Evolutionary conservation across 2,113 vertebrate genomes (phyloP).

Genomic region (Ivindomyrus marchei): DNA sequence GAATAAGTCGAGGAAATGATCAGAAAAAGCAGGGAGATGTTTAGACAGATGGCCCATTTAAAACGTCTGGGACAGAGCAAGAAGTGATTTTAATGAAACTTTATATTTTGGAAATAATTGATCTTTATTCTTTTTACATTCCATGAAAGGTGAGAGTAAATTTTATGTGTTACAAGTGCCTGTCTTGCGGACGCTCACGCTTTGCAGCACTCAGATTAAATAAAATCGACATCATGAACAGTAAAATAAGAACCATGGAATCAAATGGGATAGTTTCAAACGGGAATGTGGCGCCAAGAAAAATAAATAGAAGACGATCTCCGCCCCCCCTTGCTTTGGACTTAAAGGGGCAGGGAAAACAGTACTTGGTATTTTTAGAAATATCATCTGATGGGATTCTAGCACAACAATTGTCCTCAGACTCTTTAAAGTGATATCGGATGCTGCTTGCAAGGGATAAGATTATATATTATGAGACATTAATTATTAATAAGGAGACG

Average conservation of each 20-base stretch:
- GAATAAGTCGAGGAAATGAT: slow-evolving; percentile 99
- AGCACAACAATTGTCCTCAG: slow-evolving; percentile 58
- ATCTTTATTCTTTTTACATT: slow-evolving; percentile 69
- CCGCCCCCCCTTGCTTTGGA: slow-evolving; percentile 45
- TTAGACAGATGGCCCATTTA: slow-evolving; percentile 99
- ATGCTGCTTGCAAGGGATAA: slow-evolving; percentile 63
- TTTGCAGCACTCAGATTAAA: slow-evolving; percentile 69
- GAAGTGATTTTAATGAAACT: slow-evolving; percentile 96
- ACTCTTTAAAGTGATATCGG: slow-evolving; percentile 68
- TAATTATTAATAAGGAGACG: slow-evolving; percentile 58
- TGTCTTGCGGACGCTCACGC: slow-evolving; percentile 54
- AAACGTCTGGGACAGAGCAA: slow-evolving; percentile 85
- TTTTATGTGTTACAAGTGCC: slow-evolving; percentile 70
- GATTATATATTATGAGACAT: slow-evolving; percentile 58
- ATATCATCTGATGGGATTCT: slow-evolving; percentile 63
- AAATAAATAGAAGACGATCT: slow-evolving; percentile 70
- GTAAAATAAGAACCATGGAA: slow-evolving; percentile 60
- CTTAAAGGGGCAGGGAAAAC: slow-evolving; percentile 54
- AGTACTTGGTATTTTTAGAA: slow-evolving; percentile 60
- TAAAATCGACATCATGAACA: slow-evolving; percentile 68
- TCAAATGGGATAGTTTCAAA: slow-evolving; percentile 85
- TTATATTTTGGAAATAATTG: slow-evolving; percentile 88
- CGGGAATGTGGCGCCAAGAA: slow-evolving; percentile 75
- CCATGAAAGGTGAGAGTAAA: slow-evolving; percentile 70
- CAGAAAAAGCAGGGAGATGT: slow-evolving; percentile 92